A percentile compares a stretch with the other conserved stretches of the same genome.
Evolutionary conservation across 2,113 vertebrate species (phyloP).

Genomic region (Ptilorrhoa leucosticta): DNA sequence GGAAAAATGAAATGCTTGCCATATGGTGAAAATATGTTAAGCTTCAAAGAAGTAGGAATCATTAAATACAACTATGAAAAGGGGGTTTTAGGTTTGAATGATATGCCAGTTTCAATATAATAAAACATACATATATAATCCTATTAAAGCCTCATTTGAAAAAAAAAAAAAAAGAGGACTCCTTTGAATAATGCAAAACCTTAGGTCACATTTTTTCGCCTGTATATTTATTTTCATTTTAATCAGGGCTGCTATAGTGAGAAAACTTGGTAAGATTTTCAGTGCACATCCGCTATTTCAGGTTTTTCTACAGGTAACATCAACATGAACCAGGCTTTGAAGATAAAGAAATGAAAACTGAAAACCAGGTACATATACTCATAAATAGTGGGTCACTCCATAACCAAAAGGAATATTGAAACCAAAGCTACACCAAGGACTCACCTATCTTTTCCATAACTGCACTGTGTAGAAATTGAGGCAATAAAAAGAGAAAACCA

Average conservation of each 20-base stretch:
- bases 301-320: not conserved
- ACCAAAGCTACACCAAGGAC: not conserved
- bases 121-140: constrained; percentile 15
- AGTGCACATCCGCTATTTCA: not conserved
- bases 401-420: not conserved
- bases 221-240: not conserved
- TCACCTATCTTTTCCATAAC: not conserved
- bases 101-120: constrained; percentile 44
- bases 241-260: not conserved
- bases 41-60: constrained; percentile 52
- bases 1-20: constrained; percentile 38
- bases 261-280: not conserved
- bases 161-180: not conserved
- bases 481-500: not conserved
- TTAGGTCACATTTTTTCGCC: not conserved
- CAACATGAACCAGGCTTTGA: not conserved
- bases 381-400: not conserved
- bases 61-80: constrained; percentile 31
- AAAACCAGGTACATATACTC: not conserved
- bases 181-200: not conserved
- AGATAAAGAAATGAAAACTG: not conserved
- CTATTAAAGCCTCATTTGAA: not conserved
- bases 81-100: constrained; percentile 4
- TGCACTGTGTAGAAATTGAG: not conserved
- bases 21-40: constrained; percentile 55